Percentiles rank a stretch among this genome's conserved stretches.
phyloP scores from a whole-genome alignment of 2,113 vertebrate species.

The Solea solea region DNA sequence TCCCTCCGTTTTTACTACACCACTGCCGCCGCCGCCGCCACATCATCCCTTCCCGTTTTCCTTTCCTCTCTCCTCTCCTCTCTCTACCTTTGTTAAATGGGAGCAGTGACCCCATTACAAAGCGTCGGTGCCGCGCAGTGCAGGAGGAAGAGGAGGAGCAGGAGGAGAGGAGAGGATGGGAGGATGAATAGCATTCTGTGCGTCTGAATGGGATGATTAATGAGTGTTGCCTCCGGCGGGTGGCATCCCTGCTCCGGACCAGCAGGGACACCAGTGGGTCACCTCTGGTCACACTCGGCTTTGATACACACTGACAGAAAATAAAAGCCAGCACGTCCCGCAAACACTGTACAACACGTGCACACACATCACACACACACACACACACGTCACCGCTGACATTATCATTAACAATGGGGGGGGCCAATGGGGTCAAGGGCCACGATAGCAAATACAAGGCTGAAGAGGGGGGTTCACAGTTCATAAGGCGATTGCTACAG shows the following conservation, averaged over 20 bases:
- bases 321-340: slow-evolving; percentile 10
- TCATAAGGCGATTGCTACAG: slow-evolving; percentile 40
- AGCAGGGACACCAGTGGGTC: slow-evolving; percentile 74
- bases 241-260: slow-evolving; percentile 73
- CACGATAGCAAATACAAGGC: slow-evolving; percentile 58
- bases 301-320: slow-evolving; percentile 18
- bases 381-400: slow-evolving; percentile 58
- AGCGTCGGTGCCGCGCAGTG: slow-evolving; percentile 47
- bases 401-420: slow-evolving; percentile 72
- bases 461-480: slow-evolving; percentile 47
- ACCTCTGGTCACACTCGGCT: slow-evolving; percentile 49
- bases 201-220: slow-evolving; percentile 81
- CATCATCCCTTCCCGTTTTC: not conserved
- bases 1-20: slow-evolving; percentile 54
- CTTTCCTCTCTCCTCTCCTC: slow-evolving; percentile 50
- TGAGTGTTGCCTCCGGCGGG: slow-evolving; percentile 68
- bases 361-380: slow-evolving; percentile 25
- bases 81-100: slow-evolving; percentile 76
- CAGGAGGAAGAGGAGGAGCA: slow-evolving; percentile 63
- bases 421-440: slow-evolving; percentile 54
- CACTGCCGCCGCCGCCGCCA: not conserved
- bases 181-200: slow-evolving; percentile 65
- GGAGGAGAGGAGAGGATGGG: slow-evolving; percentile 72
- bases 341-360: slow-evolving; percentile 18
- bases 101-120: slow-evolving; percentile 81